Evolutionary conservation across 2,888 invertebrate species (phyloP).

Genomic region (Diloba caeruleocephala): DNA sequence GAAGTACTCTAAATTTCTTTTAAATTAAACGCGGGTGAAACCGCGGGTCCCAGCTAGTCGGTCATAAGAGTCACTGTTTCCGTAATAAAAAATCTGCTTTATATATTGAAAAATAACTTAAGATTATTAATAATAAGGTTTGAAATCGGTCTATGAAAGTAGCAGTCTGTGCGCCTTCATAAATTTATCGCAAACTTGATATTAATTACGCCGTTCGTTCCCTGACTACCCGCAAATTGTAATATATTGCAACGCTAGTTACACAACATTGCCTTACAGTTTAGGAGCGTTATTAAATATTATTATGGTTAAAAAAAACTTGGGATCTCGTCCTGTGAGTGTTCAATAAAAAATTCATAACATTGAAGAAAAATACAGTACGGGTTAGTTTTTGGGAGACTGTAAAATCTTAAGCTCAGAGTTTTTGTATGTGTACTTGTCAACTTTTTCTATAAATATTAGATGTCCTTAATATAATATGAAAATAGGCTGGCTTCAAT

Average conservation of each 20-base stretch:
- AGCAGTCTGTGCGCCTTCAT: slow-evolving; percentile 51
- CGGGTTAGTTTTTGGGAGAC: slow-evolving; percentile 22
- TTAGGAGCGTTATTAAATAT: slow-evolving; percentile 34
- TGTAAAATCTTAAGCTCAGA: slow-evolving; percentile 11
- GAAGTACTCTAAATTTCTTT: no score
- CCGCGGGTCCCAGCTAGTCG: no score
- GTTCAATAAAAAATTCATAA: slow-evolving; percentile 26
- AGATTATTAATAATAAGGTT: slow-evolving; percentile 52
- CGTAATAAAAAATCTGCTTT: slow-evolving; percentile 59
- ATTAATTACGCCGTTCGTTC: slow-evolving; percentile 79
- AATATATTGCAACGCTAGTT: slow-evolving; percentile 70
- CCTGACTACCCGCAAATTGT: slow-evolving; percentile 76
- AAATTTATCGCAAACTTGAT: slow-evolving; percentile 83
- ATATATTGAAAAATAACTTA: slow-evolving; percentile 33
- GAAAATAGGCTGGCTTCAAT: slow-evolving; percentile 1
- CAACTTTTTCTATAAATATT: slow-evolving; percentile 50
- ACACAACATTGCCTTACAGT: slow-evolving; percentile 47
- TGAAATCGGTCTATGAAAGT: slow-evolving; percentile 49
- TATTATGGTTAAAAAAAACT: slow-evolving; percentile 39
- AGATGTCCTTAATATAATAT: slow-evolving; percentile 16
- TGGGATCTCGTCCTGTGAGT: slow-evolving; percentile 29
- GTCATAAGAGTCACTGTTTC: slow-evolving; percentile 30
- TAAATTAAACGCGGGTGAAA: no score
- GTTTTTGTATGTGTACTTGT: slow-evolving; percentile 10
- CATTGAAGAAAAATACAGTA: slow-evolving; percentile 7